A percentile compares a stretch with the other conserved stretches of the same genome.
Evolutionary conservation across 2,797 vertebrate genomes (phyloP).

Genomic region (Phoeniculus purpureus): DNA sequence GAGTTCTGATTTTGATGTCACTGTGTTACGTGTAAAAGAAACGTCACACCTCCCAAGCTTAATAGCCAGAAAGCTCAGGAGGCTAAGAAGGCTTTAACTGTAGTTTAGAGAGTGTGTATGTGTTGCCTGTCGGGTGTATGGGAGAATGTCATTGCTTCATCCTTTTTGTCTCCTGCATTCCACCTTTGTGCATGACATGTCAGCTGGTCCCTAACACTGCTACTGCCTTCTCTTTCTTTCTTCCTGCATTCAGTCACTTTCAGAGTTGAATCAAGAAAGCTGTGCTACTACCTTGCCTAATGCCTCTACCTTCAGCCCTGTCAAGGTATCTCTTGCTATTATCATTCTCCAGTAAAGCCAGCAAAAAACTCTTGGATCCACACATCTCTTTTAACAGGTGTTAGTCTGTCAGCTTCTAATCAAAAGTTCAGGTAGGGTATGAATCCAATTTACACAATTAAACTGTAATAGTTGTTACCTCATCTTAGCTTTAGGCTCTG

Average conservation of each 20-base stretch:
- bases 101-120: background rate
- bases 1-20: conserved; percentile 9
- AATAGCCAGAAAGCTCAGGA: background rate
- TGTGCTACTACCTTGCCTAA: conserved; percentile 73
- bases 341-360: conserved; percentile 47
- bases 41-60: background rate
- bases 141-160: background rate
- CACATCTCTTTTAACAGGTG: conserved; percentile 34
- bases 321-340: conserved; percentile 79
- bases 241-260: conserved; percentile 76
- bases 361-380: conserved; percentile 28
- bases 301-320: conserved; percentile 72
- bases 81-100: background rate
- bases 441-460: conserved; percentile 4
- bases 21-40: background rate
- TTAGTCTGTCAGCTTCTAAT: conserved; percentile 45
- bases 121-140: background rate
- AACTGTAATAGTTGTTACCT: conserved; percentile 22
- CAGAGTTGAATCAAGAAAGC: conserved; percentile 76
- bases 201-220: conserved; percentile 54
- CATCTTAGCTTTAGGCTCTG: conserved; percentile 41
- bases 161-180: conserved; percentile 18
- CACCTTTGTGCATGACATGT: background rate
- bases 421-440: conserved; percentile 40
- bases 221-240: conserved; percentile 62